Evolutionary conservation across 2,113 vertebrate species (phyloP).

Genomic region (Leptosomus discolor): DNA sequence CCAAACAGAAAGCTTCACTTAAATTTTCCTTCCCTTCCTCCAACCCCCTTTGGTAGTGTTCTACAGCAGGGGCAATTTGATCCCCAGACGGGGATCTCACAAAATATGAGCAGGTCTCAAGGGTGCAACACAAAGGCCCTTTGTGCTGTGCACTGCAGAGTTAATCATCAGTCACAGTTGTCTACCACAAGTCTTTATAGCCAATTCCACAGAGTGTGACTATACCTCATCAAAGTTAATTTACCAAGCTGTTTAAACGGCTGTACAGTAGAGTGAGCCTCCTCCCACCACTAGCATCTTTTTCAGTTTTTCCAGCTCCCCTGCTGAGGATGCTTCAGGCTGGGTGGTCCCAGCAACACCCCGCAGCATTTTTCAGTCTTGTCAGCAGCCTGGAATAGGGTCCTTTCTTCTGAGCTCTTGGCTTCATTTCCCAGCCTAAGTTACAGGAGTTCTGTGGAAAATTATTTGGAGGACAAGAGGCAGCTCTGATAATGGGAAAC

Average conservation of each 20-base stretch:
- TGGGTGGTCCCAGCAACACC: conserved; percentile 50
- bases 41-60: neutral
- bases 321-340: conserved; percentile 1
- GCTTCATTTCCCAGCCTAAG: neutral
- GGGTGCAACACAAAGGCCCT: neutral
- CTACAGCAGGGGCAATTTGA: neutral
- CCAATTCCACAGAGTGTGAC: neutral
- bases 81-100: neutral
- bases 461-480: conserved; percentile 55
- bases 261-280: neutral
- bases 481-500: conserved; percentile 63
- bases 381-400: conserved; percentile 45
- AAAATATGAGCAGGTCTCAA: neutral
- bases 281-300: neutral
- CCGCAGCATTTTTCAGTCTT: conserved; percentile 30
- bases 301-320: neutral
- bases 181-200: neutral
- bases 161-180: neutral
- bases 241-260: neutral
- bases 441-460: conserved; percentile 53
- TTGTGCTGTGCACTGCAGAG: neutral
- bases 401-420: conserved; percentile 32
- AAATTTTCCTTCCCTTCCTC: neutral
- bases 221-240: conserved; percentile 20
- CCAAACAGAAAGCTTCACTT: neutral